Evolutionary conservation across 2,888 invertebrate genomes (phyloP).

Genomic region (Lamellibrachia columna): DNA sequence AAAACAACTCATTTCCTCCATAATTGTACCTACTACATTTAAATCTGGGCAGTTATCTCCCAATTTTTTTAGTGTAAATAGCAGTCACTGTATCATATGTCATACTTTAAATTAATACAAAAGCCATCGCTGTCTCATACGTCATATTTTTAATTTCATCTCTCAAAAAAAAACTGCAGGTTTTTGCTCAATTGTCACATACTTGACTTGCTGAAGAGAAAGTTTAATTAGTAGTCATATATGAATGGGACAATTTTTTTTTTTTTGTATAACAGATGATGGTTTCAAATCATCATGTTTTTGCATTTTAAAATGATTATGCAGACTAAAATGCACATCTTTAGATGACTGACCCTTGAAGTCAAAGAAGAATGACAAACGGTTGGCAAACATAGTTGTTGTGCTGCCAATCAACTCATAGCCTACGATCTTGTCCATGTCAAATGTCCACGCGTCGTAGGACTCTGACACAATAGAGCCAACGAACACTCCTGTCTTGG

Average conservation of each 20-base stretch:
- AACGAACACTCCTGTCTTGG: conserved; percentile 92
- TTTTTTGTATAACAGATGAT: no score
- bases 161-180: background rate
- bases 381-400: conserved; percentile 90
- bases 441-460: conserved; percentile 84
- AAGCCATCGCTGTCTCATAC: no score
- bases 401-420: conserved; percentile 93
- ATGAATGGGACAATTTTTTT: no score
- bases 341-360: conserved; percentile 73
- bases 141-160: background rate
- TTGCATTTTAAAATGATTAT: no score
- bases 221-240: no score
- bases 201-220: no score
- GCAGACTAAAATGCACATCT: no score
- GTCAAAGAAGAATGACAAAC: conserved; percentile 94
- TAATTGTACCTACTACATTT: no score
- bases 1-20: background rate
- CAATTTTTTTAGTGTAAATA: no score
- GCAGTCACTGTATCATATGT: no score
- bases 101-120: no score
- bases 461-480: conserved; percentile 92
- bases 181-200: background rate
- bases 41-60: background rate
- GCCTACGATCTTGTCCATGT: conserved; percentile 80
- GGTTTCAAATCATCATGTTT: no score